A percentile compares a stretch with the other conserved stretches of the same genome.
Evolutionary conservation across 2,797 vertebrate genomes (phyloP).

Genomic region (Anableps anableps): DNA sequence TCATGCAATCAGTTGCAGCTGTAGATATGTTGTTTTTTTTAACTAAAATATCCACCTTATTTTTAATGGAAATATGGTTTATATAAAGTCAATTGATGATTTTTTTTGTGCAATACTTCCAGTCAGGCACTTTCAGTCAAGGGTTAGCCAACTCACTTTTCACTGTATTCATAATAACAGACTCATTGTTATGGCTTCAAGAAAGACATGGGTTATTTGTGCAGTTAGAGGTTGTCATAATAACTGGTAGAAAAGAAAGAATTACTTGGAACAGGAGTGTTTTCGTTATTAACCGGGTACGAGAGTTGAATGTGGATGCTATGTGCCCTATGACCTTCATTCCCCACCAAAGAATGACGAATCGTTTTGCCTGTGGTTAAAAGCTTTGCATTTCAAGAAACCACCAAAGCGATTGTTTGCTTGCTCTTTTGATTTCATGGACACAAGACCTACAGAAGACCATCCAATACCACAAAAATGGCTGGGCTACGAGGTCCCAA

Average conservation of each 20-base stretch:
- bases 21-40: slow-evolving; percentile 33
- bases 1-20: slow-evolving; percentile 37
- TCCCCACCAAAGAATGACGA: background rate
- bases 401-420: background rate
- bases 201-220: too few species aligned
- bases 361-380: background rate
- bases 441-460: background rate
- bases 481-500: background rate
- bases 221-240: too few species aligned
- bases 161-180: background rate
- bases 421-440: background rate
- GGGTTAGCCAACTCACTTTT: background rate
- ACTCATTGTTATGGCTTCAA: background rate
- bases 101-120: background rate
- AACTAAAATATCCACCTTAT: slow-evolving; percentile 28
- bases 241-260: background rate
- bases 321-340: background rate
- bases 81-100: background rate
- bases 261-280: background rate
- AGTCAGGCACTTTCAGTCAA: background rate
- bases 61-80: background rate
- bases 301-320: background rate
- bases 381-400: background rate
- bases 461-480: too few species aligned
- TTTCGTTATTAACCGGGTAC: background rate